Conservation (phyloP, 2,797 vertebrate species). For the Enteromius mattozi region DNA sequence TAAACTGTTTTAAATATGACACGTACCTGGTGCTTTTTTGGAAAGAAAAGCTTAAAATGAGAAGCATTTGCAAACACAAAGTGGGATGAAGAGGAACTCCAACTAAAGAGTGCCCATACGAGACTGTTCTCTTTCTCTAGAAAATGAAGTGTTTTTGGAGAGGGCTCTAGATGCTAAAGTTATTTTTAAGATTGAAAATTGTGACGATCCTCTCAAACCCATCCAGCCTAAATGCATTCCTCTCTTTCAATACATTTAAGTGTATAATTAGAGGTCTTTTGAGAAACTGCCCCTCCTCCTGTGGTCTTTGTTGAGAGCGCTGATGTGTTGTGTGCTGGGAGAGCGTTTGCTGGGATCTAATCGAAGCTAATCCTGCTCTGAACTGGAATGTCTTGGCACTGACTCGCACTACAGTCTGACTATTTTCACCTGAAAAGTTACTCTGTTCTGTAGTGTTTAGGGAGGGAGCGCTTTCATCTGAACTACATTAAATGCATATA, state of each 20-base stretch:
- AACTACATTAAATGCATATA: not conserved
- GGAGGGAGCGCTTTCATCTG: not conserved
- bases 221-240: conserved; percentile 56
- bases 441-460: conserved; percentile 41
- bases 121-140: conserved; percentile 38
- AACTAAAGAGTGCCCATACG: conserved; percentile 35
- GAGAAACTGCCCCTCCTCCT: conserved; percentile 53
- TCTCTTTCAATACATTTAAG: conserved; percentile 54
- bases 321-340: conserved; percentile 52
- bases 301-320: conserved; percentile 54
- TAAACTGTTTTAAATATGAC: not conserved
- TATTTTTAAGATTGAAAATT: conserved; percentile 49
- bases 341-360: conserved; percentile 63
- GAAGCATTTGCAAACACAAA: not conserved
- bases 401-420: conserved; percentile 61
- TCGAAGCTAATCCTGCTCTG: conserved; percentile 71
- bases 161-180: conserved; percentile 34
- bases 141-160: conserved; percentile 51
- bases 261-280: conserved; percentile 60
- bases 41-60: not conserved
- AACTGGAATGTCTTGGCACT: conserved; percentile 75
- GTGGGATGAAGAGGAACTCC: conserved; percentile 39
- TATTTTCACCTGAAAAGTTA: conserved; percentile 66
- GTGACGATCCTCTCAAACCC: conserved; percentile 43
- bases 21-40: not conserved